These are phyloP conservation scores for Zosterops borbonicus DNA, from an alignment of 2,113 vertebrate species.

Conservation along the genomic window DNA sequence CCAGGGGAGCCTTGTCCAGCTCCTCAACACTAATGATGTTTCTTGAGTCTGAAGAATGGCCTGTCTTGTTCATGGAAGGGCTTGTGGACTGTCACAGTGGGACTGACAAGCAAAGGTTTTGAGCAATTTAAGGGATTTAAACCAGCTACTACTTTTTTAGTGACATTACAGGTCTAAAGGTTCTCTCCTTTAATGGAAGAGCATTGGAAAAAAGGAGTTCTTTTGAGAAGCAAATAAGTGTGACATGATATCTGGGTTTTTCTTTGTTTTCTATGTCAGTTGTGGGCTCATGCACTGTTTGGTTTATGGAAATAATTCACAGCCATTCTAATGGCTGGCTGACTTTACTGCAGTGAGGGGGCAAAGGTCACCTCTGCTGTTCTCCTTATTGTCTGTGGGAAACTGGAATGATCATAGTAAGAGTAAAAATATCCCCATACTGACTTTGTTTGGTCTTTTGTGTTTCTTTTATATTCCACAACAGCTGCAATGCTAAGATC, in stretches of 20 bases:
- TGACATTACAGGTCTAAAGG: background rate
- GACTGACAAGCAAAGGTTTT: background rate
- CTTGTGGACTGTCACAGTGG: background rate
- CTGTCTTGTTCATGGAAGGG: fast-evolving
- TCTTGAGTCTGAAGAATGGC: background rate
- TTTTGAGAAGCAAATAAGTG: background rate
- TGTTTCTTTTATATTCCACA: conserved; percentile 56
- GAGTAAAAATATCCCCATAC: conserved; percentile 7
- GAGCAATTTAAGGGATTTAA: background rate
- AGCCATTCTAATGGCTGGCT: background rate
- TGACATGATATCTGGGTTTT: background rate
- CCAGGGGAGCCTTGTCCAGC: background rate
- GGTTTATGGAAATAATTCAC: background rate
- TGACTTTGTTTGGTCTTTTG: background rate
- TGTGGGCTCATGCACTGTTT: background rate
- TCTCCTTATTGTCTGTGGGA: background rate
- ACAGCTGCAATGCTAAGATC: background rate
- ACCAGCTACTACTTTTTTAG: background rate
- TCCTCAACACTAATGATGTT: background rate
- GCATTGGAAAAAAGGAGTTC: background rate
- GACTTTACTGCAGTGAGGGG: background rate
- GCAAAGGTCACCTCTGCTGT: background rate
- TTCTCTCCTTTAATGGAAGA: background rate
- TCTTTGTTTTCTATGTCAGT: background rate
- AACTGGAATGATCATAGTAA: background rate